Evolutionary conservation across 1,140 invertebrate species (phyloP).

Genomic region (Ostrea denselamellosa): DNA sequence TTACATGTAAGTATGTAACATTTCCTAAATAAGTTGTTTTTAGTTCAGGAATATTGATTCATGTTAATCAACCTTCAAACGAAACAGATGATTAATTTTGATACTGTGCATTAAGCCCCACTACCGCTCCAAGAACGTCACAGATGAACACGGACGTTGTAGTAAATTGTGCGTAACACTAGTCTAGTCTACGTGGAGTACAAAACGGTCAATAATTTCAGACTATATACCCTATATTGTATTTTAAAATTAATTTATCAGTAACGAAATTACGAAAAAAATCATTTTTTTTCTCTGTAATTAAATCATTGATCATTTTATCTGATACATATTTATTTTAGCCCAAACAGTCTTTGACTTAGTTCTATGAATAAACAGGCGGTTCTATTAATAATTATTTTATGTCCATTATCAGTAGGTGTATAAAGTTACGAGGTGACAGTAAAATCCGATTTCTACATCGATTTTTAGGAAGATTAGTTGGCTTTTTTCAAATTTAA

Average conservation of each 20-base stretch:
- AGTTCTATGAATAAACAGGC: conserved; percentile 21
- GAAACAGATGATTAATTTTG: not conserved
- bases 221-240: not conserved
- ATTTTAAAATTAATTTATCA: conserved; percentile 24
- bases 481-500: too few relatives aligned
- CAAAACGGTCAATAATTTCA: not conserved
- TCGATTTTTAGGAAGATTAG: not conserved
- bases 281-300: not conserved
- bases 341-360: not conserved
- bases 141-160: not conserved
- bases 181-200: not conserved
- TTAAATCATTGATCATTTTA: not conserved
- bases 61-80: not conserved
- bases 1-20: too few relatives aligned
- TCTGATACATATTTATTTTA: conserved; percentile 20
- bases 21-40: not conserved
- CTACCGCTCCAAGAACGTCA: not conserved
- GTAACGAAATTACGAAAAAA: not conserved
- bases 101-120: not conserved
- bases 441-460: not conserved
- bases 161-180: not conserved
- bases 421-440: not conserved
- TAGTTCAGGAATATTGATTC: not conserved
- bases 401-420: conserved; percentile 5
- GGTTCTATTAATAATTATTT: not conserved